Evolutionary conservation across 2,888 invertebrate genomes (phyloP).

Genomic region (Dolichomitus sp.): DNA sequence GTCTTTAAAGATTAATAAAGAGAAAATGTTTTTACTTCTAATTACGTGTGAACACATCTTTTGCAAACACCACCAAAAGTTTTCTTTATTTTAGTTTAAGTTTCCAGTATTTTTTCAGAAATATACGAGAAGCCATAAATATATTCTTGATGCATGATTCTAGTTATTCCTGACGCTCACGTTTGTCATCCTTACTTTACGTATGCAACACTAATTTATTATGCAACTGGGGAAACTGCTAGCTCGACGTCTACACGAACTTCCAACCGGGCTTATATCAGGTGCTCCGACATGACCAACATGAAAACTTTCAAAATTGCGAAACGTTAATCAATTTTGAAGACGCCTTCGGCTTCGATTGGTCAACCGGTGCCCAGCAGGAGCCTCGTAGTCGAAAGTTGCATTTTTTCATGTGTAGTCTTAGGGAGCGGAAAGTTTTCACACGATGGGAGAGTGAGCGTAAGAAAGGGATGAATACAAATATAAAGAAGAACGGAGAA

Average conservation of each 20-base stretch:
- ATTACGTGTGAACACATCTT: not conserved
- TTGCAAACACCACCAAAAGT: not conserved
- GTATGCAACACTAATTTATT: slow-evolving; percentile 48
- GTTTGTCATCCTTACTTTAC: not conserved
- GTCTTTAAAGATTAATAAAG: not conserved
- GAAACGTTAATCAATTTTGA: slow-evolving; percentile 59
- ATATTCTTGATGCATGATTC: not conserved
- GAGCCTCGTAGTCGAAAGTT: slow-evolving; percentile 42
- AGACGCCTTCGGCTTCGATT: slow-evolving; percentile 52
- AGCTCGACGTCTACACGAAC: slow-evolving; percentile 30
- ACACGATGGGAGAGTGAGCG: slow-evolving; percentile 46
- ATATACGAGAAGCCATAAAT: not conserved
- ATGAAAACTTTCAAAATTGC: slow-evolving; percentile 53
- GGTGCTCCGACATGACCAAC: slow-evolving; percentile 37
- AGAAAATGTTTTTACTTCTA: not conserved
- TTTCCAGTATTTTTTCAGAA: no score
- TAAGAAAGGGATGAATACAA: slow-evolving; percentile 18
- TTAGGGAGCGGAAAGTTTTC: slow-evolving; percentile 52
- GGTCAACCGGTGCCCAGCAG: slow-evolving; percentile 36
- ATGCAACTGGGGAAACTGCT: slow-evolving; percentile 53
- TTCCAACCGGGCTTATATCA: slow-evolving; percentile 22
- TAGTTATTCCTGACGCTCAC: not conserved
- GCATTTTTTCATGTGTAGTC: slow-evolving; percentile 19
- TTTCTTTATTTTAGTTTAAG: no score
- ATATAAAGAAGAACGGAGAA: slow-evolving; percentile 30